Conservation (phyloP, 2,113 vertebrate species). For the Peucedramus taeniatus region DNA sequence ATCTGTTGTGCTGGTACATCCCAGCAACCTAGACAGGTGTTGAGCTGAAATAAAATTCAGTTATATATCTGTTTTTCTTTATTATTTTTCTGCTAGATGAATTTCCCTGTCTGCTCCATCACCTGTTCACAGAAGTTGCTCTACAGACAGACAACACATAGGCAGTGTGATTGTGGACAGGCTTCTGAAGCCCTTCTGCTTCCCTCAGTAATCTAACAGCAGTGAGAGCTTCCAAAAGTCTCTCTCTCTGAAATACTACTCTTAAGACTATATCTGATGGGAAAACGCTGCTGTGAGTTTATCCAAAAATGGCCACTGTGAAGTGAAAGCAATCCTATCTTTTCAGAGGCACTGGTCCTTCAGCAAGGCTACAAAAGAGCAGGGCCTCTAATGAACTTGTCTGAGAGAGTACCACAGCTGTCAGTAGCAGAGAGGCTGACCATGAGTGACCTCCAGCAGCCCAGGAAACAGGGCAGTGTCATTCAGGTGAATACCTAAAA, state of each 20-base stretch:
- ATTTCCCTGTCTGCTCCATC: not conserved
- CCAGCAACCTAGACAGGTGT: not conserved
- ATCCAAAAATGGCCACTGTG: not conserved
- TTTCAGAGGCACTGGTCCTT: not conserved
- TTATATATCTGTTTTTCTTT: not conserved
- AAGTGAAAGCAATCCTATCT: not conserved
- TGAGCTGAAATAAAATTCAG: not conserved
- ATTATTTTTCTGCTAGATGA: not conserved
- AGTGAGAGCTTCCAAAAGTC: not conserved
- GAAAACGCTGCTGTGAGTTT: not conserved
- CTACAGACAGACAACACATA: accelerated
- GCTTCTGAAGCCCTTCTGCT: not conserved
- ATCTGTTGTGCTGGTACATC: not conserved
- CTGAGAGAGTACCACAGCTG: not conserved
- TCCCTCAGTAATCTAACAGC: not conserved
- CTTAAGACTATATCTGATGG: not conserved
- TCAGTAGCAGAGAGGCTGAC: not conserved
- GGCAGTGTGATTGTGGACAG: not conserved
- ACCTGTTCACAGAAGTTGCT: not conserved
- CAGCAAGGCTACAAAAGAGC: not conserved
- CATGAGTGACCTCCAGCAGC: not conserved
- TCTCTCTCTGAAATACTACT: not conserved
- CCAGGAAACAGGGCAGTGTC: not conserved
- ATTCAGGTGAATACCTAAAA: not conserved
- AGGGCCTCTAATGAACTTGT: not conserved